Evolutionary conservation across 2,888 invertebrate species (phyloP).

Genomic region (Apotomis turbidana): DNA sequence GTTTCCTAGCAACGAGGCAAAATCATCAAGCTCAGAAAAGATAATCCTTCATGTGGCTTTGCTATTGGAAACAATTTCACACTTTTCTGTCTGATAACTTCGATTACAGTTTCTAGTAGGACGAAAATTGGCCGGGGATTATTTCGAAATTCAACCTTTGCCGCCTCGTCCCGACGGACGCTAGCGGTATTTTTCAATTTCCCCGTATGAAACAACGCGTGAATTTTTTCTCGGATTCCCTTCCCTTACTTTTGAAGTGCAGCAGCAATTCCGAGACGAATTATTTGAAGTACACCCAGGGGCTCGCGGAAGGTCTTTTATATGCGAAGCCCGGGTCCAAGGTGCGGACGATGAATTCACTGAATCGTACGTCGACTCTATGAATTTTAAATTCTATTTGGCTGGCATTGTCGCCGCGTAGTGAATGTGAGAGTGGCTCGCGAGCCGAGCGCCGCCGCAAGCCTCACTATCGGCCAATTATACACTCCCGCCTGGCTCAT

Average conservation of each 20-base stretch:
- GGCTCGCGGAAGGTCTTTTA: slow-evolving; percentile 76
- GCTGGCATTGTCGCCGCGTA: slow-evolving; percentile 75
- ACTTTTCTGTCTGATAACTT: slow-evolving; percentile 40
- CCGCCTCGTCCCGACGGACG: slow-evolving; percentile 61
- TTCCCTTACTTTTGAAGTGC: slow-evolving; percentile 70
- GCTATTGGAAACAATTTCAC: slow-evolving; percentile 28
- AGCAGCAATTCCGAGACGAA: slow-evolving; percentile 76
- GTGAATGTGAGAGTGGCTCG: slow-evolving; percentile 68
- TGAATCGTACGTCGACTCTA: slow-evolving; percentile 81
- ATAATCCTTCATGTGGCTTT: slow-evolving; percentile 17
- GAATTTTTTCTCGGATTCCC: slow-evolving; percentile 65
- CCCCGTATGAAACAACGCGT: slow-evolving; percentile 69
- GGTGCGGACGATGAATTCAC: slow-evolving; percentile 81
- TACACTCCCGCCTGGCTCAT: slow-evolving; percentile 34
- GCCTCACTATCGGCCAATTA: slow-evolving; percentile 44
- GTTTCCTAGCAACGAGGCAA: slow-evolving; percentile 5
- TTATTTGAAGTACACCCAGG: slow-evolving; percentile 78
- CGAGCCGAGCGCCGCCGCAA: slow-evolving; percentile 49
- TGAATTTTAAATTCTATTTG: slow-evolving; percentile 83
- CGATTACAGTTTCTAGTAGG: slow-evolving; percentile 48
- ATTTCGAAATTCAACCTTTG: slow-evolving; percentile 60
- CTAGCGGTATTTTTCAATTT: slow-evolving; percentile 74
- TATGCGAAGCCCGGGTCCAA: slow-evolving; percentile 77
- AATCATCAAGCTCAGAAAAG: slow-evolving; percentile 21
- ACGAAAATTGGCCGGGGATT: slow-evolving; percentile 55